These are phyloP conservation scores for Hippopotamyrus pictus DNA, from an alignment of 2,797 vertebrate genomes.

Conservation along the genomic window DNA sequence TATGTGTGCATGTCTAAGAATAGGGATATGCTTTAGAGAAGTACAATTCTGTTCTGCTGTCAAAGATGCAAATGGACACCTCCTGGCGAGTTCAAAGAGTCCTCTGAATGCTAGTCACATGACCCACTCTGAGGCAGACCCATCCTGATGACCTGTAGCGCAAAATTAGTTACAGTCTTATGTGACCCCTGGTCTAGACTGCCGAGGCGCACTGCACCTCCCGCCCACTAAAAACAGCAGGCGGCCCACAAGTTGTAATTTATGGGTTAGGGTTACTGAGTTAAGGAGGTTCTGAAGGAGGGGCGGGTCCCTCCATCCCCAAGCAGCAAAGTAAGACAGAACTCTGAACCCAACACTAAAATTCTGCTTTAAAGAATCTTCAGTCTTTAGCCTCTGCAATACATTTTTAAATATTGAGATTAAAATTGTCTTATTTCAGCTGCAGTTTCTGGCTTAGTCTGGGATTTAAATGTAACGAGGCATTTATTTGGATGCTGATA, in stretches of 20 bases:
- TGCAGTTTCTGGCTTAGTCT: not conserved
- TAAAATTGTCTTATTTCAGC: not conserved
- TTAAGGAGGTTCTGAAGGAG: not conserved
- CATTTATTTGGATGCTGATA: not conserved
- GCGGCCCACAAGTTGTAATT: not conserved
- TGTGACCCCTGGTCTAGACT: not conserved
- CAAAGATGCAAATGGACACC: constrained; percentile 39
- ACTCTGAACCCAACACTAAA: not conserved
- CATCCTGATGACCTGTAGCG: not conserved
- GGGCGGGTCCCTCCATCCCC: not conserved
- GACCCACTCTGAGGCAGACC: not conserved
- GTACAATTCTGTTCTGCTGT: not conserved
- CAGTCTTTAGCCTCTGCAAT: not conserved
- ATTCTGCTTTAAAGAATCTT: not conserved
- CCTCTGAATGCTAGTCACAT: constrained; percentile 34
- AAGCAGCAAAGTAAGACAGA: not conserved
- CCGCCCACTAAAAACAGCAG: not conserved
- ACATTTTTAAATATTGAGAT: not conserved
- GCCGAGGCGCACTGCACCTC: not conserved
- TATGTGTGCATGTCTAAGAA: not conserved
- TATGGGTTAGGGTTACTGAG: not conserved
- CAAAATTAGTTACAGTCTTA: not conserved
- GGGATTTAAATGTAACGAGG: not conserved
- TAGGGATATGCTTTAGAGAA: constrained; percentile 3
- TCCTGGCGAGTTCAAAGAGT: constrained; percentile 37